phyloP scores from a whole-genome alignment of 2,113 vertebrate genomes.

The Urocitellus parryii region DNA sequence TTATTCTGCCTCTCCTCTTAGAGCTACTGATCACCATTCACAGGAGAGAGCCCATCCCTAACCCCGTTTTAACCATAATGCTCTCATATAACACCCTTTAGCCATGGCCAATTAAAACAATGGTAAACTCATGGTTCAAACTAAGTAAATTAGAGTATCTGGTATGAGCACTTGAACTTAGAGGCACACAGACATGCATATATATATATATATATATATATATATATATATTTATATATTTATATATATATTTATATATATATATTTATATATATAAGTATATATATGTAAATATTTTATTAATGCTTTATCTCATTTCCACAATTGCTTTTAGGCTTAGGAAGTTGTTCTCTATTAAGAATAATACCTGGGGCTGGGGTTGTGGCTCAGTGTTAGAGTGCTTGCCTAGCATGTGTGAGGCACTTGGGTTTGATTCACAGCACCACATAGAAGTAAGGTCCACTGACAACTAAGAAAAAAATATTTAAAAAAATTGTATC shows the following conservation, averaged over 20 bases:
- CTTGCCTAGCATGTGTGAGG: no score
- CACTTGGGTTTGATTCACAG: no score
- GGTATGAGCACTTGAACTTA: slow-evolving; percentile 1
- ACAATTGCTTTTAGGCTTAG: background rate
- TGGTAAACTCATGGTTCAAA: background rate
- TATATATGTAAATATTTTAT: background rate
- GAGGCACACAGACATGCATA: background rate
- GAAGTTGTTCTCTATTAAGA: background rate
- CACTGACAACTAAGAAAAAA: no score
- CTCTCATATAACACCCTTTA: background rate
- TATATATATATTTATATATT: background rate
- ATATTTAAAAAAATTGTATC: background rate
- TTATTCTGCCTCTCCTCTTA: background rate
- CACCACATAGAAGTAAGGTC: no score
- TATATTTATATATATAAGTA: background rate
- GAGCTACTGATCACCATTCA: background rate
- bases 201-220: background rate
- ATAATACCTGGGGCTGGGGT: background rate
- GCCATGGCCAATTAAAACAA: background rate
- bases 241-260: background rate
- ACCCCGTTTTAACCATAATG: background rate
- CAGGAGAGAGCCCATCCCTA: background rate
- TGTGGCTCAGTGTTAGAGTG: no score
- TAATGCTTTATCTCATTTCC: background rate
- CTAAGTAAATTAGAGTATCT: background rate